phyloP scores from a whole-genome alignment of 2,888 invertebrate genomes.

The Orthosia cruda region DNA sequence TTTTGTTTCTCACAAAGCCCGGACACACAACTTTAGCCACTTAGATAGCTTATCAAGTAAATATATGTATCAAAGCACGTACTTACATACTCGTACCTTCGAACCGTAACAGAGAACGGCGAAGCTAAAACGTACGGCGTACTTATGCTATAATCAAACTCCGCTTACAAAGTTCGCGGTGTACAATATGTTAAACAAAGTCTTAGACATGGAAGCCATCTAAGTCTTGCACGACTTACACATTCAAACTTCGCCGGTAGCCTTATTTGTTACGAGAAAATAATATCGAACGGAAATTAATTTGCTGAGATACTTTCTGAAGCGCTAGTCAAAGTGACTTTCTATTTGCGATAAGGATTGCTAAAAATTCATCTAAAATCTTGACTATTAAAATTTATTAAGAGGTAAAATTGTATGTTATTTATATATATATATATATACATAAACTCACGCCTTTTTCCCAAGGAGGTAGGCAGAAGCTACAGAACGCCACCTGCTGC shows the following conservation, averaged over 20 bases:
- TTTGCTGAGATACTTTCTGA: slow-evolving; percentile 12
- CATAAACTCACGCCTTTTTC: no score
- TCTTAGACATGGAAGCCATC: slow-evolving; percentile 54
- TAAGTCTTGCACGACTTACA: slow-evolving; percentile 47
- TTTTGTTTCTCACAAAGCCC: background rate
- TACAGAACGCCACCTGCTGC: no score
- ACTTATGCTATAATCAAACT: slow-evolving; percentile 57
- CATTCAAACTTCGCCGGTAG: slow-evolving; percentile 35
- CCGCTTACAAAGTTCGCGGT: slow-evolving; percentile 50
- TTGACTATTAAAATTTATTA: no score
- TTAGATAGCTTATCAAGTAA: background rate
- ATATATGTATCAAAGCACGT: background rate
- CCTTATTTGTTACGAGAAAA: slow-evolving; percentile 46
- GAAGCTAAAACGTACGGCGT: slow-evolving; percentile 46
- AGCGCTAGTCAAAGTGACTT: background rate
- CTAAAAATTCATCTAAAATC: no score
- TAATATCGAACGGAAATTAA: slow-evolving; percentile 45
- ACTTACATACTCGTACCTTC: background rate
- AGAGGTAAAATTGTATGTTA: no score
- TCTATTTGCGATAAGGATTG: background rate
- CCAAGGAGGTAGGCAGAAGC: no score
- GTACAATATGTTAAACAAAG: slow-evolving; percentile 60
- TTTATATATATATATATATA: no score
- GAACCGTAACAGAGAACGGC: slow-evolving; percentile 7
- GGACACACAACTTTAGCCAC: background rate